Percentiles rank a stretch among this genome's conserved stretches.
These are phyloP conservation scores for Chrysemys picta DNA, from an alignment of 2,113 vertebrate genomes.

Conservation along the genomic window DNA sequence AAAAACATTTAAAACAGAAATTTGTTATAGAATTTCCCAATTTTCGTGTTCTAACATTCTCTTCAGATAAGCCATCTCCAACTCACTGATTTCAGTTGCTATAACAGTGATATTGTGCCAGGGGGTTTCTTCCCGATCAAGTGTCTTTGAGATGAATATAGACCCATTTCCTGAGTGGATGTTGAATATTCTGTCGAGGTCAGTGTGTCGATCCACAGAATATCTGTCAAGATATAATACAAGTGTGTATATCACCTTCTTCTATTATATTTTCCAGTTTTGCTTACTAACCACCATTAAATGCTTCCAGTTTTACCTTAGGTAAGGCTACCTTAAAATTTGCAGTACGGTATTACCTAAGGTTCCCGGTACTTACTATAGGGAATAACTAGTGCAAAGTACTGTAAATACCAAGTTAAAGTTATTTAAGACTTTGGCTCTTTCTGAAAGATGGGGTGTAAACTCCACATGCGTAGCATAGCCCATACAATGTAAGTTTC, in stretches of 20 bases:
- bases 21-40: not conserved
- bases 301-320: not conserved
- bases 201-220: slow-evolving; percentile 93
- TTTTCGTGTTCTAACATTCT: not conserved
- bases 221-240: slow-evolving; percentile 83
- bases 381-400: not conserved
- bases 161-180: slow-evolving; percentile 93
- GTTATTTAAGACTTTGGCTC: not conserved
- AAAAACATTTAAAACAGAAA: not conserved
- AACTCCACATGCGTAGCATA: no score
- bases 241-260: not conserved
- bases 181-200: slow-evolving; percentile 92
- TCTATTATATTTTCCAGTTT: not conserved
- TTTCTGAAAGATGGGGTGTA: not conserved
- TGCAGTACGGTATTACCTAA: not conserved
- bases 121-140: slow-evolving; percentile 92
- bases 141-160: slow-evolving; percentile 89
- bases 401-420: not conserved
- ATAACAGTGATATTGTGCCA: slow-evolving; percentile 97
- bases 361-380: not conserved
- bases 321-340: not conserved
- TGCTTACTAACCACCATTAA: not conserved
- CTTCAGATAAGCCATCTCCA: not conserved
- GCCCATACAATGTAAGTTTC: no score
- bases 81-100: slow-evolving; percentile 95